Evolutionary conservation across 2,888 invertebrate species (phyloP).

Genomic region (Hipparchia sbordonii): DNA sequence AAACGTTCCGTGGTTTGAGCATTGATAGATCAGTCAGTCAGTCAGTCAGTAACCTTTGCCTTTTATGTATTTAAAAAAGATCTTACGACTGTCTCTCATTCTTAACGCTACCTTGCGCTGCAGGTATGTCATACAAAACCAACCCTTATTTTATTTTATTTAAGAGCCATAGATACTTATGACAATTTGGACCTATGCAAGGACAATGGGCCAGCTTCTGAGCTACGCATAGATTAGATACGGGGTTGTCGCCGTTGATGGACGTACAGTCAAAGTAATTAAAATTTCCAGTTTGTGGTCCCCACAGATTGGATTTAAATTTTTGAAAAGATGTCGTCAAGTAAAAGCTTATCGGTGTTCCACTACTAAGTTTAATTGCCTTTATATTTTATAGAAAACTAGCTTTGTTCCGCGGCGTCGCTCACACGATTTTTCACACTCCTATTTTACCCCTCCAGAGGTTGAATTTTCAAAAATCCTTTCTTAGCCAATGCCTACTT

Average conservation of each 20-base stretch:
- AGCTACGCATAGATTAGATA: slow-evolving; percentile 45
- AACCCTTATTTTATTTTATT: background rate
- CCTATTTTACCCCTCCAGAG: too few relatives aligned
- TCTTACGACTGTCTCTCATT: background rate
- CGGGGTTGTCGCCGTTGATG: slow-evolving; percentile 32
- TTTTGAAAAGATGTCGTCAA: slow-evolving; percentile 7
- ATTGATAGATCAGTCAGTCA: too few relatives aligned
- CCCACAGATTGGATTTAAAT: slow-evolving; percentile 21
- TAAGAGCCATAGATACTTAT: background rate
- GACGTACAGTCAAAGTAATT: slow-evolving; percentile 35
- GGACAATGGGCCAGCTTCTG: slow-evolving; percentile 39
- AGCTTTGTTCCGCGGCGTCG: too few relatives aligned
- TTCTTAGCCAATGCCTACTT: too few relatives aligned
- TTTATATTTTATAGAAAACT: background rate
- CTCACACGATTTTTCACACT: too few relatives aligned
- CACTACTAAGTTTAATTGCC: background rate
- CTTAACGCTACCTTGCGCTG: slow-evolving; percentile 2
- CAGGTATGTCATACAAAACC: slow-evolving; percentile 3
- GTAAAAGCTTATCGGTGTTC: background rate
- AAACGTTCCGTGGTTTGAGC: too few relatives aligned
- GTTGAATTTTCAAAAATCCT: too few relatives aligned
- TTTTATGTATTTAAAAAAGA: background rate
- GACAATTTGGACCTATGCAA: slow-evolving; percentile 17
- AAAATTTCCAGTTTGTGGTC: slow-evolving; percentile 28
- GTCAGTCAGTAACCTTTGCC: too few relatives aligned